Percentiles rank a stretch among this genome's conserved stretches.
These are phyloP conservation scores for Argyresthia goedartella DNA, from an alignment of 2,888 invertebrate genomes.

Conservation along the genomic window DNA sequence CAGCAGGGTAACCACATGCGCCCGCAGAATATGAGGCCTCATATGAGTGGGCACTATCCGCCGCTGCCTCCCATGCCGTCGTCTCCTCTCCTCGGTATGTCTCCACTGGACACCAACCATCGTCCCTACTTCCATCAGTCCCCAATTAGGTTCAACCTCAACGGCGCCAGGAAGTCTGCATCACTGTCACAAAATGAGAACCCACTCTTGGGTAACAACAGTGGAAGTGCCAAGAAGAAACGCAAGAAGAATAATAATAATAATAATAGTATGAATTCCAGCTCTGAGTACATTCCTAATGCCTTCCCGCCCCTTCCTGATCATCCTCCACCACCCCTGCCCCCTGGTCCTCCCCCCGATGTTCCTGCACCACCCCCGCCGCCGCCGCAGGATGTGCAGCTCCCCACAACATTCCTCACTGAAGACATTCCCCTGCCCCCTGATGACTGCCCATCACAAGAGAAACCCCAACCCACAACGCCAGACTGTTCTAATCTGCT, in stretches of 20 bases:
- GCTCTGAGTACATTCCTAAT: constrained; percentile 39
- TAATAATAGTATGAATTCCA: constrained; percentile 73
- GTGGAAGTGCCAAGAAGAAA: constrained; percentile 78
- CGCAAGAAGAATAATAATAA: constrained; percentile 79
- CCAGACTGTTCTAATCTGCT: constrained; percentile 38
- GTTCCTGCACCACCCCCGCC: constrained; percentile 37
- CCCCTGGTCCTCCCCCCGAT: constrained; percentile 64
- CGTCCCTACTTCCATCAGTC: constrained; percentile 55
- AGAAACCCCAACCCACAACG: constrained; percentile 29
- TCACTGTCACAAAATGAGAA: constrained; percentile 51
- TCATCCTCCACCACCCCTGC: constrained; percentile 57
- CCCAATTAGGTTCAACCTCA: constrained; percentile 61
- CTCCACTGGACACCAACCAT: constrained; percentile 40
- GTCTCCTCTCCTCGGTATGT: constrained; percentile 52
- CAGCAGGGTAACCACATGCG: constrained; percentile 26
- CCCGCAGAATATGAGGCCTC: constrained; percentile 32
- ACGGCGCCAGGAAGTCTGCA: constrained; percentile 45
- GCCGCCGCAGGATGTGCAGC: constrained; percentile 40
- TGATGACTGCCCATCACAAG: constrained; percentile 23
- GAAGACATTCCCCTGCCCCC: constrained; percentile 51
- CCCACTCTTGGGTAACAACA: constrained; percentile 40
- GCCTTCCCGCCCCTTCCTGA: constrained; percentile 68
- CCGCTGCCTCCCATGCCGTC: constrained; percentile 38
- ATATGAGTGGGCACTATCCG: constrained; percentile 36
- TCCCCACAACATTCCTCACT: constrained; percentile 57